Conservation (phyloP, 2,888 invertebrate genomes). For the Syritta pipiens region DNA sequence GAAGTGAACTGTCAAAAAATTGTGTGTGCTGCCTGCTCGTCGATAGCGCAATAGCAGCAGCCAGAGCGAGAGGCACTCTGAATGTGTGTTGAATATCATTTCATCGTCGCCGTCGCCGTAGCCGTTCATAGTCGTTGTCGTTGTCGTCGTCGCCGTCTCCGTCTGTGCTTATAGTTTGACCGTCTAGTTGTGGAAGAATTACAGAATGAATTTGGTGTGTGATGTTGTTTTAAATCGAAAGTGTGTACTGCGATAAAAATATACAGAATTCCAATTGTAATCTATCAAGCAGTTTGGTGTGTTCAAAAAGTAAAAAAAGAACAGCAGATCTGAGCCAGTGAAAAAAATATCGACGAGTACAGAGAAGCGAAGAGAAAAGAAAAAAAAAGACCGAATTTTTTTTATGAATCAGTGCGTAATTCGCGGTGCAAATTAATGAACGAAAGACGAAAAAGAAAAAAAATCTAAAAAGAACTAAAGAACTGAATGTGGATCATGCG, state of each 20-base stretch:
- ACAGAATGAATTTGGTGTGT: slow-evolving; percentile 53
- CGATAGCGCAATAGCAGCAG: slow-evolving; percentile 32
- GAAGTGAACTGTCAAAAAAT: slow-evolving; percentile 69
- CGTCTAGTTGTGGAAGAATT: slow-evolving; percentile 56
- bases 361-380: not conserved
- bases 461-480: slow-evolving; percentile 49
- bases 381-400: slow-evolving; percentile 25
- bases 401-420: slow-evolving; percentile 69
- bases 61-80: slow-evolving; percentile 42
- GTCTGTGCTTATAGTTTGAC: slow-evolving; percentile 49
- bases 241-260: slow-evolving; percentile 42
- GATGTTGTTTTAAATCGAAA: slow-evolving; percentile 57
- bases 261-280: slow-evolving; percentile 35
- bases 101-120: slow-evolving; percentile 39
- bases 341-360: not conserved
- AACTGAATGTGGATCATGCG: slow-evolving; percentile 68
- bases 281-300: not conserved
- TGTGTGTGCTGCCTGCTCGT: slow-evolving; percentile 46
- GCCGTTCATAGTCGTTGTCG: slow-evolving; percentile 19
- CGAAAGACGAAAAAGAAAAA: slow-evolving; percentile 37
- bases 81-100: slow-evolving; percentile 66
- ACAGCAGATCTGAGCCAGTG: not conserved
- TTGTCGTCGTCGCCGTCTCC: slow-evolving; percentile 39
- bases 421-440: slow-evolving; percentile 68
- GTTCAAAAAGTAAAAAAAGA: not conserved